phyloP scores from a whole-genome alignment of 2,113 vertebrate genomes.

The Myrmecophaga tridactyla region DNA sequence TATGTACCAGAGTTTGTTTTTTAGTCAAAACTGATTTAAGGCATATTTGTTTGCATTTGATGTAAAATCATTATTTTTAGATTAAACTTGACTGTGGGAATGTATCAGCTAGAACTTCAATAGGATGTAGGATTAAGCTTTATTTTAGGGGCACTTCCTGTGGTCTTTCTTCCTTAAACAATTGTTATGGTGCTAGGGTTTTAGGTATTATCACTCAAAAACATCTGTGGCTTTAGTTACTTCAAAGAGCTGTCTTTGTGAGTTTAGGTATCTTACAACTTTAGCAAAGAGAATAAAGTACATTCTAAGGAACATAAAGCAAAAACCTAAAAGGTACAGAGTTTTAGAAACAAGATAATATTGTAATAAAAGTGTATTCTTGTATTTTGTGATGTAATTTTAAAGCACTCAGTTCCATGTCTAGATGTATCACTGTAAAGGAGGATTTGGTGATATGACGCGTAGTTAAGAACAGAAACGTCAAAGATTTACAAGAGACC shows the following conservation, averaged over 20 bases:
- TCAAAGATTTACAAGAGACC: constrained; percentile 26
- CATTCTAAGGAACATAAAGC: not conserved
- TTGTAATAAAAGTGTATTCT: not conserved
- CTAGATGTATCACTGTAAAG: not conserved
- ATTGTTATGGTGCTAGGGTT: not conserved
- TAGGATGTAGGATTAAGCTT: not conserved
- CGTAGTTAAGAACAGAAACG: constrained; percentile 36
- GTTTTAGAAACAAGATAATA: constrained; percentile 16
- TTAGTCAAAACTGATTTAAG: not conserved
- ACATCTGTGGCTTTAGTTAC: constrained; percentile 26
- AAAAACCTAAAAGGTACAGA: not conserved
- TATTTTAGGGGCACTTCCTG: not conserved
- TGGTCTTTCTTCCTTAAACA: constrained; percentile 8
- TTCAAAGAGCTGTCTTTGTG: not conserved
- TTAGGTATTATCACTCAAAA: not conserved
- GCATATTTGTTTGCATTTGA: constrained; percentile 29
- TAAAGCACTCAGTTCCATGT: constrained; percentile 1
- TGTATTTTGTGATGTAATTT: constrained; percentile 33
- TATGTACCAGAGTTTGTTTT: not conserved
- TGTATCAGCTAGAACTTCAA: constrained; percentile 24
- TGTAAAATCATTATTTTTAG: constrained; percentile 8
- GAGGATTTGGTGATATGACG: constrained; percentile 18
- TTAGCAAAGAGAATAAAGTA: not conserved
- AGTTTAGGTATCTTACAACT: not conserved
- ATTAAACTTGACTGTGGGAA: not conserved